Evolutionary conservation across 2,888 invertebrate genomes (phyloP).

Genomic region (Callosobruchus maculatus): DNA sequence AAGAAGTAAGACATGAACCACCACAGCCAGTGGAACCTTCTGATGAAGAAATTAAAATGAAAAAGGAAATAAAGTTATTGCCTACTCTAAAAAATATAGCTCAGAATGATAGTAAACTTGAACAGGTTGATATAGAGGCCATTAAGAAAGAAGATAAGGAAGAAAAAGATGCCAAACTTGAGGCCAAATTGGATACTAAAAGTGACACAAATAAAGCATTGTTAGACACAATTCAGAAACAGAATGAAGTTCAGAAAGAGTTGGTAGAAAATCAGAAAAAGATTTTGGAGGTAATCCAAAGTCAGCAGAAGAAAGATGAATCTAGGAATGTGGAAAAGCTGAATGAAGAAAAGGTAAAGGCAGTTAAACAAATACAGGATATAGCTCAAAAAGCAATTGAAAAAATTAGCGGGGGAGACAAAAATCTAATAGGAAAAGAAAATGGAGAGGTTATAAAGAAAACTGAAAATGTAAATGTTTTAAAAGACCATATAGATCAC

Average conservation of each 20-base stretch:
- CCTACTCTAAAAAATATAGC: conserved; percentile 38
- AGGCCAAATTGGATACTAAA: conserved; percentile 37
- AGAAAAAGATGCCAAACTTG: conserved; percentile 43
- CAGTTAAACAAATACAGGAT: conserved; percentile 42
- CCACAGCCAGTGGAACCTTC: conserved; percentile 41
- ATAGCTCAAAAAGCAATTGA: conserved; percentile 45
- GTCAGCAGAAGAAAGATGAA: conserved; percentile 30
- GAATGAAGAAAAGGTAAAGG: conserved; percentile 39
- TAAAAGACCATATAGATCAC: conserved; percentile 13
- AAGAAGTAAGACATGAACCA: conserved; percentile 45
- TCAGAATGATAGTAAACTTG: conserved; percentile 31
- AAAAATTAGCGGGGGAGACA: conserved; percentile 31
- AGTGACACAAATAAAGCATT: conserved; percentile 47
- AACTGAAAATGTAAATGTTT: conserved; percentile 24
- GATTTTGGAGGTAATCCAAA: conserved; percentile 29
- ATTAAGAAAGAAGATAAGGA: conserved; percentile 48
- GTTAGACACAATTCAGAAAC: conserved; percentile 63
- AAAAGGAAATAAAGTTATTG: background rate
- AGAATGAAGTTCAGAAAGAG: conserved; percentile 65
- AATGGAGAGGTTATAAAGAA: background rate
- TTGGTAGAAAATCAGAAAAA: conserved; percentile 63
- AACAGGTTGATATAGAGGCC: conserved; percentile 50
- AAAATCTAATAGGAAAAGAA: background rate
- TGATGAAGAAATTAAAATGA: conserved; percentile 17
- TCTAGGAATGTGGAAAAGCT: conserved; percentile 25